Conservation (phyloP, 1,140 invertebrate genomes). For the Micrasema longulum region DNA sequence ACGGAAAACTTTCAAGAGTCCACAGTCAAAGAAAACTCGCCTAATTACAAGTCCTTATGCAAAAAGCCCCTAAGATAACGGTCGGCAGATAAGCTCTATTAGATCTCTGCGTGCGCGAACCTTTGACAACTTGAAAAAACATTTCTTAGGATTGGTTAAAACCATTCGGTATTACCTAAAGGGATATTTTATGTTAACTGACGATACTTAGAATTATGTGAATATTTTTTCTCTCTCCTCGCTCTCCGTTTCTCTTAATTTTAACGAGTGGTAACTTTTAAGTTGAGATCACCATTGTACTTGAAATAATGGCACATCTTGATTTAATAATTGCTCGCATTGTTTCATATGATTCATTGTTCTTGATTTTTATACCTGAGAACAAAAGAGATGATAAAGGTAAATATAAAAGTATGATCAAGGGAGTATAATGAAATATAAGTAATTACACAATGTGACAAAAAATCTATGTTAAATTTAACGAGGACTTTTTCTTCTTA, state of each 20-base stretch:
- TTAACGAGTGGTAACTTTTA: constrained; percentile 9
- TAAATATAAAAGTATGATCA: constrained; percentile 29
- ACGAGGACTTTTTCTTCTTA: too few relatives aligned
- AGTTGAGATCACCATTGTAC: constrained; percentile 34
- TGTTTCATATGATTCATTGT: constrained; percentile 43
- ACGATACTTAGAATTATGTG: too few relatives aligned
- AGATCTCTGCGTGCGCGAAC: constrained; percentile 38
- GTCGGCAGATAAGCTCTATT: constrained; percentile 46
- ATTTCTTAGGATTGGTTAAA: too few relatives aligned
- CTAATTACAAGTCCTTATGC: constrained; percentile 52
- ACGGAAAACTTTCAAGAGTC: constrained; percentile 32
- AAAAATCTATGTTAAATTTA: too few relatives aligned
- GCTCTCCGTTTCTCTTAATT: not conserved
- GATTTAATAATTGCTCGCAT: constrained; percentile 45
- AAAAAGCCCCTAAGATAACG: constrained; percentile 51
- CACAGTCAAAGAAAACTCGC: constrained; percentile 49
- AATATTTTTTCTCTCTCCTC: too few relatives aligned
- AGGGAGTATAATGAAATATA: constrained; percentile 1
- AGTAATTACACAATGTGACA: constrained; percentile 6
- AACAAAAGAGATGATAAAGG: constrained; percentile 29
- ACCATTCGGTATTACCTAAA: too few relatives aligned
- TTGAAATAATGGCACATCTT: constrained; percentile 40
- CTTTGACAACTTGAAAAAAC: constrained; percentile 17
- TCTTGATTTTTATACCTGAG: constrained; percentile 32
- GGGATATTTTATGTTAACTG: too few relatives aligned